Base-by-base conservation (phyloP, 2,113 vertebrate species). In the Plestiodon gilberti region DNA sequence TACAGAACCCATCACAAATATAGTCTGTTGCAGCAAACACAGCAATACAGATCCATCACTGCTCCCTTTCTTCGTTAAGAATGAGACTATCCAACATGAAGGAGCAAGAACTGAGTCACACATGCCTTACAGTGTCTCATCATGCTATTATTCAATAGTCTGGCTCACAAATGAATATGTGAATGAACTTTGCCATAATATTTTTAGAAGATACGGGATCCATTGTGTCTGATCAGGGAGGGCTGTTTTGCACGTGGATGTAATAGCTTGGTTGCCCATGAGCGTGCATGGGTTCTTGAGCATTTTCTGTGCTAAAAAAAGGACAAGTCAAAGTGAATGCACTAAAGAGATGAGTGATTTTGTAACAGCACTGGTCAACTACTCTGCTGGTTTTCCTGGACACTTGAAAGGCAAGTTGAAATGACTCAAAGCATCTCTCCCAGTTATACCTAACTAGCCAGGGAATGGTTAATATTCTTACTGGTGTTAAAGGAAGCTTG, bases 351-450 rank as follows among this genome's bases (percentile, higher is more conserved):
- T 40, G 55, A 61, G 25, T n/a, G 38, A 48, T 86, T 59, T 33
- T 78, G 48, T 22, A 40, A 35, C 30, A 78, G 22, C 14, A 38
- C 30, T 30, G 18, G 35, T 33, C 57, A n/a, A 28, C 55, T 73
- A 43, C 69, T 43, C n/a, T 22, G 40, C 62, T 55, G n/a, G 62
- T 40, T 86, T 85, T 59, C 67, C 55, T 18, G 57, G 52, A 73
- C 28, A 43, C 35, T 86, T 79, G 35, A 61, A 38, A 71, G 35
- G 38, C 67, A 73, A 79, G 8, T 80, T 55, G 73, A 61, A 80
- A 80, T 86, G 28, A 86, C 52, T 67, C 52, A 80, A 83, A 74
- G 70, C 35, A 62, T 74, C 28, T 43, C 30, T 73, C n/a, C 65
- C 78, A 59, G 65, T 25, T 79, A 2, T 48, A n/a, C n/a, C n/a